Evolutionary conservation across 2,888 invertebrate genomes (phyloP).

Genomic region (Acholoe squamosa): DNA sequence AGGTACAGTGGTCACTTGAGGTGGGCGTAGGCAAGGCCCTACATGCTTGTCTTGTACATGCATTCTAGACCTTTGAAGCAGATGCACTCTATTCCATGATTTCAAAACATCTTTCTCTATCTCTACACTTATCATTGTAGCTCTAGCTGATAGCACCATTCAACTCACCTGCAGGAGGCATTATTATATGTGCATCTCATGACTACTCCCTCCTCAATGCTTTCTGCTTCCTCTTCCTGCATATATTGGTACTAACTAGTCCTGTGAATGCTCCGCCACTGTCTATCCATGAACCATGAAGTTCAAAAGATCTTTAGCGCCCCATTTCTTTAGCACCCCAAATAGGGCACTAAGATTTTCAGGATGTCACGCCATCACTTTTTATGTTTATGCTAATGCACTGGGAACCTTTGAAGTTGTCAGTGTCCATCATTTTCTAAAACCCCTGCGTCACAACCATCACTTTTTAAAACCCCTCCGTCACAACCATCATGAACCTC

Average conservation of each 20-base stretch:
- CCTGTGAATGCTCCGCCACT: slow-evolving; percentile 19
- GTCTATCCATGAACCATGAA: neutral
- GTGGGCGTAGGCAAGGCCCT: too few relatives aligned
- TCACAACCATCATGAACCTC: too few relatives aligned
- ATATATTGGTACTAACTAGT: neutral
- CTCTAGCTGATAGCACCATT: slow-evolving; percentile 44
- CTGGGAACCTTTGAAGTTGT: too few relatives aligned
- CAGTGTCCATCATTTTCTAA: too few relatives aligned
- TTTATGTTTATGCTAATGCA: too few relatives aligned
- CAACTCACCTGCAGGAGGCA: neutral
- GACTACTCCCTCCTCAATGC: neutral
- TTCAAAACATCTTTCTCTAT: neutral
- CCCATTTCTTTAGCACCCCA: too few relatives aligned
- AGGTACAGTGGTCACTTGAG: too few relatives aligned
- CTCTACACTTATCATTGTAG: neutral
- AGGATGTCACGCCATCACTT: too few relatives aligned
- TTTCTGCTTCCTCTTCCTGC: slow-evolving; percentile 50
- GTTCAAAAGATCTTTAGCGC: neutral
- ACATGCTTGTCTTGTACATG: too few relatives aligned
- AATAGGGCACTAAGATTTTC: too few relatives aligned
- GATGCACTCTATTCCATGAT: slow-evolving; percentile 34
- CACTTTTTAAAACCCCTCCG: too few relatives aligned
- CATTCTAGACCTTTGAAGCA: slow-evolving; percentile 14
- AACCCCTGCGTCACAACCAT: too few relatives aligned
- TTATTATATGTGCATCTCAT: neutral